Conservation (phyloP, 2,888 invertebrate species). For the Parasteatoda lunata region DNA sequence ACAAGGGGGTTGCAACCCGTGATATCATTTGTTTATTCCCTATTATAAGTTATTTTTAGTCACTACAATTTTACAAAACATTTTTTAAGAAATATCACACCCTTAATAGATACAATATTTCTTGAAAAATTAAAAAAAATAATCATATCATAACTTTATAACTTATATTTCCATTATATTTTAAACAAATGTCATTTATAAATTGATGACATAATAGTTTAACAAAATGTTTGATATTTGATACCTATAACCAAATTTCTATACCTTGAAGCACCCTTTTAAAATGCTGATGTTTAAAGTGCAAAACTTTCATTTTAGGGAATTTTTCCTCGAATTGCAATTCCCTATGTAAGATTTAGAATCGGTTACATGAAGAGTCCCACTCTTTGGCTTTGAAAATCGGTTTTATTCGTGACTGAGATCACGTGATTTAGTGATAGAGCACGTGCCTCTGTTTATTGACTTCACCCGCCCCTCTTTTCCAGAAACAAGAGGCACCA, state of each 20-base stretch:
- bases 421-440: constrained; percentile 41
- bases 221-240: no score
- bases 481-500: neutral
- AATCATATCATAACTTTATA: no score
- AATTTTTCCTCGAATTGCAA: neutral
- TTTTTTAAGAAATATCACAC: no score
- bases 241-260: neutral
- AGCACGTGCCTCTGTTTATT: constrained; percentile 44
- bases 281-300: neutral
- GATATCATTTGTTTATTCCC: no score
- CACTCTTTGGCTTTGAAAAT: neutral
- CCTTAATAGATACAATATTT: no score
- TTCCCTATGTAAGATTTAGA: neutral
- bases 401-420: constrained; percentile 25
- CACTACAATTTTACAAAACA: no score
- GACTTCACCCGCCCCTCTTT: constrained; percentile 1
- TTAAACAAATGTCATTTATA: no score
- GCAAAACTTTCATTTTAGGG: neutral
- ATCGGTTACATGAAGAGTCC: constrained; percentile 1
- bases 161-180: no score
- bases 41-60: no score
- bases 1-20: no score
- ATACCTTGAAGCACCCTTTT: neutral
- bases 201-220: no score
- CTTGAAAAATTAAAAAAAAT: no score